Conservation (phyloP, 2,113 vertebrate genomes). For the Stictonetta naevosa region DNA sequence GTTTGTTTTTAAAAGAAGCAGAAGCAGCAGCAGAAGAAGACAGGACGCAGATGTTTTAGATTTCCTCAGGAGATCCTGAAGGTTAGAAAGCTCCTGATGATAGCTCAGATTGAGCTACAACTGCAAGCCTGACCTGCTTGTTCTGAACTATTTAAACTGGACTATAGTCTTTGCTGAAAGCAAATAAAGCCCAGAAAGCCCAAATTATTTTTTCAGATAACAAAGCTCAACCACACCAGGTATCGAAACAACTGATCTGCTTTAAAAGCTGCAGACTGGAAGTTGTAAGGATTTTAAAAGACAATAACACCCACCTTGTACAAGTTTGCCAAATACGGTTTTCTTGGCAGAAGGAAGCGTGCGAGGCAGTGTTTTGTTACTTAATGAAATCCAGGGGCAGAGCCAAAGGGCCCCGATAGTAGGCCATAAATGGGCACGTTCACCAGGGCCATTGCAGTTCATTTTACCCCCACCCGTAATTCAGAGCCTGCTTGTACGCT, state of each 20-base stretch:
- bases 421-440: neutral
- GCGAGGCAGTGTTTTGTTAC: neutral
- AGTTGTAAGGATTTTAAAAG: neutral
- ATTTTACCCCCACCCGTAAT: neutral
- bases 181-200: neutral
- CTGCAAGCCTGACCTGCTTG: neutral
- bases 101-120: neutral
- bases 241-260: neutral
- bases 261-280: neutral
- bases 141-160: neutral
- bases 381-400: neutral
- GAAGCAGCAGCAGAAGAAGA: neutral
- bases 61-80: neutral
- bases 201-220: slow-evolving; percentile 2
- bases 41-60: neutral
- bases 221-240: neutral
- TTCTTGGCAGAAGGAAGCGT: neutral
- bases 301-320: neutral
- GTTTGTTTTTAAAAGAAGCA: neutral
- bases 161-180: neutral
- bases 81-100: neutral
- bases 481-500: neutral
- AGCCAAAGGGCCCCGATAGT: neutral
- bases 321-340: neutral
- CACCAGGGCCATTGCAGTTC: neutral